phyloP scores from a whole-genome alignment of 37 sponge, comb jelly and placozoan genomes.

The Dysidea cf. avara region DNA sequence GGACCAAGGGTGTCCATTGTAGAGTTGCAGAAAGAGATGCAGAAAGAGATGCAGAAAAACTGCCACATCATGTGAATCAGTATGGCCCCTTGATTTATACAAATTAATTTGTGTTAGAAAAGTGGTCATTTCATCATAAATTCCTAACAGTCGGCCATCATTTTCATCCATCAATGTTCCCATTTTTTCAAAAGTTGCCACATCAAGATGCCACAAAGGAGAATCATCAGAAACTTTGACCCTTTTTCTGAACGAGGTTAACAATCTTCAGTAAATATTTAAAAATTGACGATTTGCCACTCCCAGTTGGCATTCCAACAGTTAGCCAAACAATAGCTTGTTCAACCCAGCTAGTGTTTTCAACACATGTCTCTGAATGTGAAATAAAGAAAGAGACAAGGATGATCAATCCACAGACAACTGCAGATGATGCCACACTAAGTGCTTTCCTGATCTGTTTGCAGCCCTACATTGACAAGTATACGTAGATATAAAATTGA shows the following conservation, averaged over 20 bases:
- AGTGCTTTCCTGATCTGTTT: constrained; percentile 25
- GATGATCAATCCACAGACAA: constrained; percentile 6
- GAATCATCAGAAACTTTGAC: not conserved
- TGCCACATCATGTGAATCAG: constrained; percentile 40
- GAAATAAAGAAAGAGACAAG: constrained; percentile 7
- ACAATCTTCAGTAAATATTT: not conserved
- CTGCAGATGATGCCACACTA: constrained; percentile 18
- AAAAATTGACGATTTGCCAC: constrained; percentile 18
- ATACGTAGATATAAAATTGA: not conserved
- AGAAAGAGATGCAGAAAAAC: too few species aligned
- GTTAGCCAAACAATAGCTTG: constrained; percentile 22
- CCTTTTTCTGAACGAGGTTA: not conserved
- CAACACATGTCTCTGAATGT: constrained; percentile 3
- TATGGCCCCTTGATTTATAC: not conserved
- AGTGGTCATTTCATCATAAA: constrained; percentile 47
- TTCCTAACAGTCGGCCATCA: constrained; percentile 14
- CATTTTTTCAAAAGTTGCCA: constrained; percentile 41
- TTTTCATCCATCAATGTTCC: constrained; percentile 48
- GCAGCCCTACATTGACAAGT: constrained; percentile 20
- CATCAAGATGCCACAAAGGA: constrained; percentile 34
- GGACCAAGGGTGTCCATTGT: constrained; percentile 32
- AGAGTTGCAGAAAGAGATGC: constrained; percentile 31
- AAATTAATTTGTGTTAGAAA: constrained; percentile 51
- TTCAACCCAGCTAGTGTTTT: constrained; percentile 11
- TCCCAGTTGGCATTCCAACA: constrained; percentile 21